phyloP scores from a whole-genome alignment of 1,140 invertebrate species.

The Camponotus vicinus region DNA sequence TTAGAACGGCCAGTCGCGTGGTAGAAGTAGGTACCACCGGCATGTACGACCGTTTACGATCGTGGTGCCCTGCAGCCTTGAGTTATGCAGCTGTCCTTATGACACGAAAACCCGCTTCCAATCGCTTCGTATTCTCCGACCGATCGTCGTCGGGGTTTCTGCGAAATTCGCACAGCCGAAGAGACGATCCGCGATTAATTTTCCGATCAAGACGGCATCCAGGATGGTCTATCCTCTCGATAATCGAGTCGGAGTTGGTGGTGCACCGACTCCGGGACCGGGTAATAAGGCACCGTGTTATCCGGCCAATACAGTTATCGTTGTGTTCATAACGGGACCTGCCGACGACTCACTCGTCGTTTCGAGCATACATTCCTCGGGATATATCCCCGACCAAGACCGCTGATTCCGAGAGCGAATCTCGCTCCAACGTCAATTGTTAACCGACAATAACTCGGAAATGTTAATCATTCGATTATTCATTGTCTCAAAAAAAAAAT shows the following conservation, averaged over 20 bases:
- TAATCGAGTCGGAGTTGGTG: slow-evolving; percentile 53
- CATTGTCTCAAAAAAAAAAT: background rate
- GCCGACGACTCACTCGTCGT: slow-evolving; percentile 79
- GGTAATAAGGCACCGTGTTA: slow-evolving; percentile 79
- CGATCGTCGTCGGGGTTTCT: background rate
- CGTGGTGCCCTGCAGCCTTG: slow-evolving; percentile 74
- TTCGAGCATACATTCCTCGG: slow-evolving; percentile 71
- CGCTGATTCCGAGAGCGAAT: slow-evolving; percentile 49
- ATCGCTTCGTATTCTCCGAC: background rate
- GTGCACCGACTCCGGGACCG: slow-evolving; percentile 30
- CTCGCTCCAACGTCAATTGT: background rate
- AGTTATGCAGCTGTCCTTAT: slow-evolving; percentile 83
- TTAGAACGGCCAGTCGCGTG: slow-evolving; percentile 62
- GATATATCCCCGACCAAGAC: slow-evolving; percentile 66
- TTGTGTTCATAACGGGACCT: slow-evolving; percentile 82
- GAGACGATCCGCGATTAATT: slow-evolving; percentile 3
- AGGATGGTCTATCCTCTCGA: slow-evolving; percentile 46
- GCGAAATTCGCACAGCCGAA: slow-evolving; percentile 34
- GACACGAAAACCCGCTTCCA: slow-evolving; percentile 84
- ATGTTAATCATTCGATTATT: background rate
- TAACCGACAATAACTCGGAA: background rate
- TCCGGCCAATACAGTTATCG: slow-evolving; percentile 85
- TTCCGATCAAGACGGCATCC: background rate
- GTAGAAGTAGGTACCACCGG: slow-evolving; percentile 10
- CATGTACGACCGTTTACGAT: slow-evolving; percentile 37